phyloP scores from a whole-genome alignment of 1,140 invertebrate genomes.

The Lordiphosa stackelbergi region DNA sequence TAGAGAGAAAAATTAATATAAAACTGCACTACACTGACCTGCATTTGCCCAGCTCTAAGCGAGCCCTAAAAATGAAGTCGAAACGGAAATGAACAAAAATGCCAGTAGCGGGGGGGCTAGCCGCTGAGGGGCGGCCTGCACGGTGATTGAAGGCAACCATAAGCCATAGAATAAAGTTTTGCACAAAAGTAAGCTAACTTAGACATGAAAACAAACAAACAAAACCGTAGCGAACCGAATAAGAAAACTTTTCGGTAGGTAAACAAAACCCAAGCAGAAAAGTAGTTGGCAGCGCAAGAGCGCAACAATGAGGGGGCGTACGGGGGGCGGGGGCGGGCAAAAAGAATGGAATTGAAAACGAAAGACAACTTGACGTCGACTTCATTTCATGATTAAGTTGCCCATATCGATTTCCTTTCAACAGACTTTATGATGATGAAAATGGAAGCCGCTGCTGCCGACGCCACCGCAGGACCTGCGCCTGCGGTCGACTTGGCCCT shows the following conservation, averaged over 20 bases:
- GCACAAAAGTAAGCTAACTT: constrained; percentile 57
- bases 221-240: constrained; percentile 22
- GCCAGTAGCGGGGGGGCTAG: constrained; percentile 1
- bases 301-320: constrained; percentile 5
- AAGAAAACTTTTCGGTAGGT: constrained; percentile 31
- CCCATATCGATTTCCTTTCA: constrained; percentile 69
- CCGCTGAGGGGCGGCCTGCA: neutral
- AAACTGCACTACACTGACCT: constrained; percentile 49
- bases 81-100: constrained; percentile 64
- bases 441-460: constrained; percentile 50
- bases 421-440: constrained; percentile 68
- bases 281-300: constrained; percentile 53
- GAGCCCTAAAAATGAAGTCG: constrained; percentile 41
- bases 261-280: constrained; percentile 50
- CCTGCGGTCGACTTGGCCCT: constrained; percentile 40
- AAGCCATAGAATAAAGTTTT: constrained; percentile 46
- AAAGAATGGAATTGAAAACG: constrained; percentile 57
- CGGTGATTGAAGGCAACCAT: constrained; percentile 51
- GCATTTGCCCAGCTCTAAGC: constrained; percentile 41
- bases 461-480: constrained; percentile 46
- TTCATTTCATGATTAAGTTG: constrained; percentile 73
- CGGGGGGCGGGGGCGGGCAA: neutral
- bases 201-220: constrained; percentile 59
- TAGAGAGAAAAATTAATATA: constrained; percentile 47
- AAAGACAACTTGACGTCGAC: constrained; percentile 66